These are phyloP conservation scores for Deilephila elpenor DNA, from an alignment of 2,888 invertebrate species.

Conservation along the genomic window DNA sequence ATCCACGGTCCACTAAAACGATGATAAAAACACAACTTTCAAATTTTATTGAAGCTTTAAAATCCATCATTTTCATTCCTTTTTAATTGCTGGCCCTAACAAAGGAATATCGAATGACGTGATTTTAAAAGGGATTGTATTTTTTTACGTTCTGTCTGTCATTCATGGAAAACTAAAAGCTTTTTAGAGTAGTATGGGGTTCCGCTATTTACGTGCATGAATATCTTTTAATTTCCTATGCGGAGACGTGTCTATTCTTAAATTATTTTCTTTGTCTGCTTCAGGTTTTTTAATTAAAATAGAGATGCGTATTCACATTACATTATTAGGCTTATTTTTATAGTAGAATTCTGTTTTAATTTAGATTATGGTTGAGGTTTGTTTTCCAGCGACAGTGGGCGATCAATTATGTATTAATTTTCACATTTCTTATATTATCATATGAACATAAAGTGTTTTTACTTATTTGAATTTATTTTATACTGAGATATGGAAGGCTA, in stretches of 20 bases:
- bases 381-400: too few species aligned
- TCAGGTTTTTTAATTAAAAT: neutral
- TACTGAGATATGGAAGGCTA: too few species aligned
- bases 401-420: too few species aligned
- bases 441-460: too few species aligned
- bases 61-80: conserved; percentile 56
- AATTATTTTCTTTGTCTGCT: neutral
- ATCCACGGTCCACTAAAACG: neutral
- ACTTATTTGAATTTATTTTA: too few species aligned
- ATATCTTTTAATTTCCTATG: conserved; percentile 18
- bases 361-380: too few species aligned
- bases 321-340: too few species aligned
- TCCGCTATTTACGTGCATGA: conserved; percentile 10
- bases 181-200: conserved; percentile 20
- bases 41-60: conserved; percentile 49
- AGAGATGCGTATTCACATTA: too few species aligned
- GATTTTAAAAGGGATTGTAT: conserved; percentile 56
- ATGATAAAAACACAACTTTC: conserved; percentile 5
- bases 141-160: conserved; percentile 46
- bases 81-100: conserved; percentile 70
- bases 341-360: too few species aligned
- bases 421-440: too few species aligned
- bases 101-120: conserved; percentile 66
- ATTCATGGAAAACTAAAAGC: conserved; percentile 39
- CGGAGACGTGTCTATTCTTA: neutral